Percentiles rank a stretch among this genome's conserved stretches.
phyloP scores from a whole-genome alignment of 2,888 invertebrate genomes.

The Idaea straminata region DNA sequence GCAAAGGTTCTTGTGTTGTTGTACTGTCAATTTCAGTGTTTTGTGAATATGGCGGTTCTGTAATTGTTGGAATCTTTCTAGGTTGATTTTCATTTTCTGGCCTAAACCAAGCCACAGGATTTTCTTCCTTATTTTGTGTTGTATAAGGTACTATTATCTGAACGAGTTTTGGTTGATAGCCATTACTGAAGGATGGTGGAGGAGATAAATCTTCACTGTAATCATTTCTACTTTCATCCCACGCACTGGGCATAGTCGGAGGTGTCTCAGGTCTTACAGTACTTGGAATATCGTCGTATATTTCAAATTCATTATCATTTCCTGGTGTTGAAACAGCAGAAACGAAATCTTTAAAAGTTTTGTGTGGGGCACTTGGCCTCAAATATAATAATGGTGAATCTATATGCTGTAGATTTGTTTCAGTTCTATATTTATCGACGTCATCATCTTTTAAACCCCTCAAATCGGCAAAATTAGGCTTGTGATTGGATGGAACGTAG shows the following conservation, averaged over 20 bases:
- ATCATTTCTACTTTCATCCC: slow-evolving; percentile 56
- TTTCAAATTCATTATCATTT: slow-evolving; percentile 63
- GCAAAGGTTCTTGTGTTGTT: slow-evolving; percentile 48
- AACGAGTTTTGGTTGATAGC: slow-evolving; percentile 82
- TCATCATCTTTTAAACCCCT: slow-evolving; percentile 67
- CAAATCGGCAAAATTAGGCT: slow-evolving; percentile 61
- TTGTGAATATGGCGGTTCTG: slow-evolving; percentile 37
- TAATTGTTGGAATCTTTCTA: slow-evolving; percentile 70
- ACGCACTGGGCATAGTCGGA: slow-evolving; percentile 39
- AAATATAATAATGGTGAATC: slow-evolving; percentile 81
- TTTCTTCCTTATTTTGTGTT: slow-evolving; percentile 62
- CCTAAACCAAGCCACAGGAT: slow-evolving; percentile 57
- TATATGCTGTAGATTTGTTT: slow-evolving; percentile 72
- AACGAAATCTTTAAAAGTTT: slow-evolving; percentile 71
- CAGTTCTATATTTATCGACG: slow-evolving; percentile 69
- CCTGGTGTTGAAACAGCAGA: slow-evolving; percentile 50
- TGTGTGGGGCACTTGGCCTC: slow-evolving; percentile 76
- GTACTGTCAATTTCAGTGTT: slow-evolving; percentile 49
- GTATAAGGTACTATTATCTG: slow-evolving; percentile 92
- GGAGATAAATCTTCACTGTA: slow-evolving; percentile 46
- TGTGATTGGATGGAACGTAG: slow-evolving; percentile 53
- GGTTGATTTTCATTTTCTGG: slow-evolving; percentile 60
- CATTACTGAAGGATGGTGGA: slow-evolving; percentile 40
- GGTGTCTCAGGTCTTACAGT: slow-evolving; percentile 41
- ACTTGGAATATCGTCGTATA: slow-evolving; percentile 64